Base-by-base conservation (phyloP, 2,888 invertebrate genomes). In the Plagodis dolabraria region DNA sequence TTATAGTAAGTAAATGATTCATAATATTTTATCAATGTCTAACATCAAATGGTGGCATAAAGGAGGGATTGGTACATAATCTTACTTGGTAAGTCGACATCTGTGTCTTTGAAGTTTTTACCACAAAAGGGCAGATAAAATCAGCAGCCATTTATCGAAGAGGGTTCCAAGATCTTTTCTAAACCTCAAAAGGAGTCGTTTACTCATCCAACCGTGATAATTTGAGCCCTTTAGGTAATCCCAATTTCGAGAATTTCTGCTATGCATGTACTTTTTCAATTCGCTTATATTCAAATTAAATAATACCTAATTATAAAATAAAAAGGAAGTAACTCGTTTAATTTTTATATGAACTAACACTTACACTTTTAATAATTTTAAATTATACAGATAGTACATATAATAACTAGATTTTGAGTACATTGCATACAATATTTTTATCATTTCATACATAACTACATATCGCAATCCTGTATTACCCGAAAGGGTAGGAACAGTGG, bases 81-180 rank as follows among this genome's bases (percentile, higher is more conserved):
- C 67, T 53, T 40, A 34, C 45, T 69, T 67, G 65, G 68, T 68
- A 65, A 72, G 65, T 69, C 22, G 22, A 22, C 68, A 70, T 67
- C 69, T 71, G 71, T 77, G 73, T 73, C 76, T 77, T 79, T 77
- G 71, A 74, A 74, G 72, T 70, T 69, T 68, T 69, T 68, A 69
- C 74, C 75, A 75, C 79, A 79, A 77, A 77, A 71, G 75, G 68
- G 66, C 63, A 71, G 79, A 83, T 82, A 77, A 78, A 79, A 83
- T 82, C 81, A 70, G 72, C 65, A 74, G 75, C 69, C 72, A 75
- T 77, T 77, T 80, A 81, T 80, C 76, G 72, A 74, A 64, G 65
- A 67, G 54, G 69, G 70, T 68, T 75, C 72, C 66, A 65, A 71
- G 71, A 75, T 76, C 75, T 77, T 77, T 75, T 71, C 71, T 72